phyloP scores from a whole-genome alignment of 2,797 vertebrate species.

The Cyprinella venusta region DNA sequence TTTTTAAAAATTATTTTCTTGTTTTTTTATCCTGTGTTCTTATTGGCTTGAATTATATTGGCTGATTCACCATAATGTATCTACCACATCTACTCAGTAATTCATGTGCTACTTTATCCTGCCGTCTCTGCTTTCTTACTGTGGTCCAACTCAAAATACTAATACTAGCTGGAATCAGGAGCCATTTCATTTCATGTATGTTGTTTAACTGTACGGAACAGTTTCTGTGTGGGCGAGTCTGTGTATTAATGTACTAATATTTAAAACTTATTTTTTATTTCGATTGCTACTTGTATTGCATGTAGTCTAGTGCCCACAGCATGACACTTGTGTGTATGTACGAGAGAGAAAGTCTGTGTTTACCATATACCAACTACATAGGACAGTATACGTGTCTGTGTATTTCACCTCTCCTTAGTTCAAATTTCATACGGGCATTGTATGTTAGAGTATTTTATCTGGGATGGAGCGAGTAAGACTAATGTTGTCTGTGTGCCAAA shows the following conservation, averaged over 20 bases:
- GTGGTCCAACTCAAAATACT: conserved; percentile 55
- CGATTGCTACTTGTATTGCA: conserved; percentile 54
- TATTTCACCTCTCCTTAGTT: conserved; percentile 50
- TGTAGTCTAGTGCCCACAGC: conserved; percentile 58
- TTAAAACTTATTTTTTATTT: conserved; percentile 35
- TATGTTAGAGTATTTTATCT: conserved; percentile 47
- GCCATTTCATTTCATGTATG: conserved; percentile 57
- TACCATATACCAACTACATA: conserved; percentile 38
- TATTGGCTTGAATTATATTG: conserved; percentile 47
- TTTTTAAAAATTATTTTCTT: conserved; percentile 53
- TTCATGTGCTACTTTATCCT: conserved; percentile 18
- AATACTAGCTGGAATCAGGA: conserved; percentile 57
- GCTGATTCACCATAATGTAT: conserved; percentile 46
- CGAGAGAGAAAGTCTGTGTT: conserved; percentile 26
- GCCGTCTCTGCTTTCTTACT: conserved; percentile 48
- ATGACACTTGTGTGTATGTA: conserved; percentile 51
- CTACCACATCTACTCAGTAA: conserved; percentile 20
- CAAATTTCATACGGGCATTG: conserved; percentile 46
- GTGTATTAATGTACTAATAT: conserved; percentile 40
- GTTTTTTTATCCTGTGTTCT: conserved; percentile 50
- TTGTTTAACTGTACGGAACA: conserved; percentile 50
- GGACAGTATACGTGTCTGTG: conserved; percentile 52
- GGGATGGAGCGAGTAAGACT: conserved; percentile 42
- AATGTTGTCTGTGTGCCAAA: conserved; percentile 63
- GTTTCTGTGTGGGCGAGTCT: conserved; percentile 41